Evolutionary conservation across 2,797 vertebrate genomes (phyloP).

Genomic region (Echiichthys vipera): DNA sequence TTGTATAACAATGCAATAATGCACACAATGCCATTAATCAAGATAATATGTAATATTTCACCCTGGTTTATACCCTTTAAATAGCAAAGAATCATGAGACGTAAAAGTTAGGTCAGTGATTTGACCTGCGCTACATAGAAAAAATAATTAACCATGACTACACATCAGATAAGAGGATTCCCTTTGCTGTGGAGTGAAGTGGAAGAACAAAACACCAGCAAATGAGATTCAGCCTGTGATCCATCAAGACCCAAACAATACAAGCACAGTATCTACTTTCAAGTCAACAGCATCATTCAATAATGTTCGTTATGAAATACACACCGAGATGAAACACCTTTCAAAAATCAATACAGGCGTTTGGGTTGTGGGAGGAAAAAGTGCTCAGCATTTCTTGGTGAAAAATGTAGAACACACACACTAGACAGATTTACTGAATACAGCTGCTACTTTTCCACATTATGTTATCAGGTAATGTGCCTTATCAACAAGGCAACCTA

Average conservation of each 20-base stretch:
- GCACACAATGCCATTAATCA: not conserved
- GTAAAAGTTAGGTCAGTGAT: not conserved
- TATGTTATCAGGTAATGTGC: not conserved
- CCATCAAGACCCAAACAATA: conserved; percentile 13
- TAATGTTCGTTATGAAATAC: conserved; percentile 3
- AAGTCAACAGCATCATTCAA: not conserved
- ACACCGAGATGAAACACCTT: not conserved
- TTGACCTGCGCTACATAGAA: not conserved
- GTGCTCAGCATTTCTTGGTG: not conserved
- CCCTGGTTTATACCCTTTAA: not conserved
- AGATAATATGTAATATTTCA: not conserved
- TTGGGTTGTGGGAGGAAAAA: not conserved
- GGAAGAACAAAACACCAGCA: not conserved
- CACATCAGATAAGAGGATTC: not conserved
- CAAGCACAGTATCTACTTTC: not conserved
- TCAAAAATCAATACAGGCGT: conserved; percentile 2
- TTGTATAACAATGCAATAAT: too few species aligned
- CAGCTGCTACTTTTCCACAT: not conserved
- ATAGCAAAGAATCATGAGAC: not conserved
- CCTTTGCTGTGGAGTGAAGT: not conserved
- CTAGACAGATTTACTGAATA: not conserved
- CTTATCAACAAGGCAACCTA: not conserved
- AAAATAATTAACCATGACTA: not conserved
- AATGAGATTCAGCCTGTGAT: not conserved
- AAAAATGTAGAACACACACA: not conserved